Conservation (phyloP, 1,140 invertebrate species). For the Pachypeltis micranthus region DNA sequence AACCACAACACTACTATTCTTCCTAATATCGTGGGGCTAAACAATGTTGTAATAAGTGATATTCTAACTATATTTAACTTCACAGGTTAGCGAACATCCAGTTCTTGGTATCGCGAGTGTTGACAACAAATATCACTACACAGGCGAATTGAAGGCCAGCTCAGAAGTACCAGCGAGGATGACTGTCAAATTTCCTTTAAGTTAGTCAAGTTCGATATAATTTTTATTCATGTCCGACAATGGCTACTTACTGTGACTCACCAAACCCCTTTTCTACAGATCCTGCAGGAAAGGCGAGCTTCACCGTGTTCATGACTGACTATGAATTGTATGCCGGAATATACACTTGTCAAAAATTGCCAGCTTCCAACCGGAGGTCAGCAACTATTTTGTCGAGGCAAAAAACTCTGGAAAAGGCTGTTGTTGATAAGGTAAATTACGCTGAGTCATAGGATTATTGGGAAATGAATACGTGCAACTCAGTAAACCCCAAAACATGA, state of each 20-base stretch:
- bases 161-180: slow-evolving; percentile 56
- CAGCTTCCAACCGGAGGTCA: slow-evolving; percentile 58
- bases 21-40: too few species aligned
- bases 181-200: slow-evolving; percentile 65
- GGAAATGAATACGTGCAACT: too few species aligned
- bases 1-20: too few species aligned
- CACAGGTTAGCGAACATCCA: slow-evolving; percentile 55
- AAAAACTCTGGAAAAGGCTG: slow-evolving; percentile 51
- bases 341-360: slow-evolving; percentile 65
- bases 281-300: slow-evolving; percentile 58
- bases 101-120: slow-evolving; percentile 37
- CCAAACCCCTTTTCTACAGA: slow-evolving; percentile 38
- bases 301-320: slow-evolving; percentile 61
- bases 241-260: background rate
- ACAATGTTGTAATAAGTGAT: too few species aligned
- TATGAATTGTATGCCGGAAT: slow-evolving; percentile 61
- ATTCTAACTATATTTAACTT: too few species aligned
- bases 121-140: slow-evolving; percentile 62
- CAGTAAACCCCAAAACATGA: too few species aligned
- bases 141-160: slow-evolving; percentile 46
- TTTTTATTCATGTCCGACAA: background rate
- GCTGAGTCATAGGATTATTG: too few species aligned
- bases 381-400: slow-evolving; percentile 63
- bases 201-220: slow-evolving; percentile 42
- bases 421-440: slow-evolving; percentile 57